phyloP scores from a whole-genome alignment of 2,797 vertebrate species.

The Halcyon leucocephala region DNA sequence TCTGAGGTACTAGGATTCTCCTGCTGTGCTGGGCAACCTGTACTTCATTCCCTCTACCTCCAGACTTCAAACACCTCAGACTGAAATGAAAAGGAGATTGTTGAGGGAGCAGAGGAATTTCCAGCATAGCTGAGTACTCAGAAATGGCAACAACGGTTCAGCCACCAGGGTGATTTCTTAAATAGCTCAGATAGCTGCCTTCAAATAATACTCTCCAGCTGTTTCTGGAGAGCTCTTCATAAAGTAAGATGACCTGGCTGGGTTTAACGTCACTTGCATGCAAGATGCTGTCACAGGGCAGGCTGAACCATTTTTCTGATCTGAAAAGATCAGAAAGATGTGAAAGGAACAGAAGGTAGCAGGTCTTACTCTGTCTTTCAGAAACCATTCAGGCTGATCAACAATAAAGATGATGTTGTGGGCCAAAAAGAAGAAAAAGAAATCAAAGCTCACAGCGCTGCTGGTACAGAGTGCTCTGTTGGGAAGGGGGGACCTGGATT shows the following conservation, averaged over 20 bases:
- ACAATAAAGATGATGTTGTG: neutral
- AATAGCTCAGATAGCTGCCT: neutral
- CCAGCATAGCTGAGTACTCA: neutral
- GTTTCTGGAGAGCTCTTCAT: constrained; percentile 9
- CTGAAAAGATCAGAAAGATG: constrained; percentile 34
- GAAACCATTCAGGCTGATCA: neutral
- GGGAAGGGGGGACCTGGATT: neutral
- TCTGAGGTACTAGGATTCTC: neutral
- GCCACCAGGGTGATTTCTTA: constrained; percentile 2
- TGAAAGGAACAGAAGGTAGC: constrained; percentile 25
- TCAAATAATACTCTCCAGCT: constrained; percentile 32
- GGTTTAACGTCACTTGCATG: neutral
- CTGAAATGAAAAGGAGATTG: neutral
- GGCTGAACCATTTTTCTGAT: constrained; percentile 14
- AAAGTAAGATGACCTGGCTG: constrained; percentile 24
- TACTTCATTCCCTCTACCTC: neutral
- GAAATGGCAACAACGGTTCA: constrained; percentile 8
- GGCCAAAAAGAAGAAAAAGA: constrained; percentile 22
- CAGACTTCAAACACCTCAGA: neutral
- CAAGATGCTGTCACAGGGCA: constrained; percentile 10
- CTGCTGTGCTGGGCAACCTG: neutral
- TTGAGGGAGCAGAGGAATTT: neutral
- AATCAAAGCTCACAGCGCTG: neutral
- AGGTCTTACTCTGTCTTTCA: constrained; percentile 14
- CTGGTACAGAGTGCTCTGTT: neutral